Evolutionary conservation across 2,113 vertebrate genomes (phyloP), one percentile per base, ranked within the genome.

Genomic region (Eretmochelys imbricata): DNA sequence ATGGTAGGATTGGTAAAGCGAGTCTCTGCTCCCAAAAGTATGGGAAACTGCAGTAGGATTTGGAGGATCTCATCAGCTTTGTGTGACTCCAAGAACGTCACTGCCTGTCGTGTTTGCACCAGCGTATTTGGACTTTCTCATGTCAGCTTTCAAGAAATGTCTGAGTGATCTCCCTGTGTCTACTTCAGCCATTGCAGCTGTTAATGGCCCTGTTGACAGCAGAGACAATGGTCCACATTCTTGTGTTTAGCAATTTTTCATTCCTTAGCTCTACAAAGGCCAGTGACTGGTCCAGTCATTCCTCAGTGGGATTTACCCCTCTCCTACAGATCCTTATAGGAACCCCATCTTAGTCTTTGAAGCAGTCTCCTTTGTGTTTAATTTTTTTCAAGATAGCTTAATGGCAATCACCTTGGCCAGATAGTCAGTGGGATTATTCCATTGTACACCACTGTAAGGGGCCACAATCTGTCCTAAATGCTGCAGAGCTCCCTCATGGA

Each of bases 401-500:
- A 35, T 65, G 62, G 62, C 14, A 65, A 35, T n/a, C 31, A 65
- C 14, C 16, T 65, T 65, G 62, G 31, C 62, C 62, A 65, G 62
- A n/a, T 55, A 51, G 80, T 24, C 27, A 38, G 22, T 25, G 19
- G n/a, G 80, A 24, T 25, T 55, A 22, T n/a, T 82, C 80, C n/a
- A 27, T 16, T 9, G 16, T 42, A 25, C 22, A 14, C 80, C n/a
- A 38, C 35, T 54, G 51, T 35, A 54, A 53, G 51, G 31, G n/a
- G 29, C 6, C 6, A 5, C 42, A 46, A 25, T 5, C 38, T 62
- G 16, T 46, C 31, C 53, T 46, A 3, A 5, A 1, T 10, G n/a
- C n/a, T 24, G 89, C 0, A 0, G 10, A n/a, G 27, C 6, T 80
- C 12, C 12, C 2, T 76, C 19, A 8, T n/a, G 12, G 79, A 59